phyloP scores from a whole-genome alignment of 2,797 vertebrate genomes.

The Distichodus sexfasciatus region DNA sequence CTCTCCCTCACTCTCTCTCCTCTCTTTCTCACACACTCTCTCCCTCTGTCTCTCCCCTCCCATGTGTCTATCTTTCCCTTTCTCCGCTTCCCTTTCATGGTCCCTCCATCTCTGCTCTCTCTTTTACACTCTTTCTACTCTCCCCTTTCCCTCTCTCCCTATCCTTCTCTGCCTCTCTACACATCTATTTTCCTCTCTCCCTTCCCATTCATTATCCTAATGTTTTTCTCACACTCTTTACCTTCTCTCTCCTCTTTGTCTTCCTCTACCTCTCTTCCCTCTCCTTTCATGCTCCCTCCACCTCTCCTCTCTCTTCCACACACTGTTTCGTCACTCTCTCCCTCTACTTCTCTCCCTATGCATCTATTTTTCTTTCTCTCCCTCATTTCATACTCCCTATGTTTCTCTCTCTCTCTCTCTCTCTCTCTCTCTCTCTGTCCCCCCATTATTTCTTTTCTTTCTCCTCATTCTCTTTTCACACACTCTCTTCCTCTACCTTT shows the following conservation, averaged over 20 bases:
- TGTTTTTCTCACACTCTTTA: background rate
- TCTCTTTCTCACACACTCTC: background rate
- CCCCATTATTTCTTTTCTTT: background rate
- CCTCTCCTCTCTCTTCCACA: too few species aligned
- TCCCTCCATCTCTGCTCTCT: too few species aligned
- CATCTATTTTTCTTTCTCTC: background rate
- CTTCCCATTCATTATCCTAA: background rate
- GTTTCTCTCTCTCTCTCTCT: background rate
- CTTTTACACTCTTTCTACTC: background rate
- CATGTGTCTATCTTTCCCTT: too few species aligned
- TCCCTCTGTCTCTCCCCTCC: background rate
- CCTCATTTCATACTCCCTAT: background rate
- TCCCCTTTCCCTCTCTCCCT: background rate
- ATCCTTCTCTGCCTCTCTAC: background rate
- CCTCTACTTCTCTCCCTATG: background rate
- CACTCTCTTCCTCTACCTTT: too few species aligned
- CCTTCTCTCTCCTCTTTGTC: background rate
- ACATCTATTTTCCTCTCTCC: background rate
- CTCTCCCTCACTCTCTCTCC: background rate
- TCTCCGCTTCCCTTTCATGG: too few species aligned
- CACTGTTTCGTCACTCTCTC: too few species aligned
- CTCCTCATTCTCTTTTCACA: background rate
- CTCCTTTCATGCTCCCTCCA: background rate
- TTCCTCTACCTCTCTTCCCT: background rate
- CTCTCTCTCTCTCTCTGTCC: background rate